Evolutionary conservation across 64 coral and sea anemone genomes (phyloP), one percentile per base, ranked within the genome.

Genomic region (Actinia tenebrosa): DNA sequence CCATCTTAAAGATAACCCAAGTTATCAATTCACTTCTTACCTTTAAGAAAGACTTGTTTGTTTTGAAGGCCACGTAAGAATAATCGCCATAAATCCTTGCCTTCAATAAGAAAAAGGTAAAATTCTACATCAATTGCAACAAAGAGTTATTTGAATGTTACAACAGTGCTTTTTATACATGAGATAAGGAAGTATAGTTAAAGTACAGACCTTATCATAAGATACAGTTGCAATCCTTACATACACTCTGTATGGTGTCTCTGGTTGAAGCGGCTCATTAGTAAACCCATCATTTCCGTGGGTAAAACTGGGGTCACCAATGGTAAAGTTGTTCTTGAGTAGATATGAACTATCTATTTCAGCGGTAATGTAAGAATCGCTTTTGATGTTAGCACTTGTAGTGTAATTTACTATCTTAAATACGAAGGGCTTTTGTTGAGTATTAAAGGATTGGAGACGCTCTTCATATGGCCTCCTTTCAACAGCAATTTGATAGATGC

Each of bases 401-500:
- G 30, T 1, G 30, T 37, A 37, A 37, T 37, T 37, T 37, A 37
- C 30, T 37, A 37, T 37, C 30, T 37, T 37, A 37, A 37, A 37
- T 37, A 0, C 0, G 1, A 37, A 37, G 1, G 0, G 30, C 17
- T 18, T 81, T 81, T 50, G 45, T 53, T 53, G 77, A 42, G 45
- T 81, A 14, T 81, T 53, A 50, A 13, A 20, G 44, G 79, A 81
- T 81, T 81, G 79, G 0, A 52, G 22, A 50, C 43, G 44, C 16
- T 81, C 44, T 9, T 50, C 50, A 53, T 81, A 45, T 10, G 79
- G 18, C 17, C 44, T 37, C 17, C 15, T 81, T 17, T 81, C 79
- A 53, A 81, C 79, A 5, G 79, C 79, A 19, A 81, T 53, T 81
- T 81, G 79, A 81, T 81, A 81, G 0, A 53, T 22, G 8, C 79